A percentile compares a stretch with the other conserved stretches of the same genome.
Conservation (phyloP, 2,113 vertebrate genomes). For the Heloderma charlesbogerti region DNA sequence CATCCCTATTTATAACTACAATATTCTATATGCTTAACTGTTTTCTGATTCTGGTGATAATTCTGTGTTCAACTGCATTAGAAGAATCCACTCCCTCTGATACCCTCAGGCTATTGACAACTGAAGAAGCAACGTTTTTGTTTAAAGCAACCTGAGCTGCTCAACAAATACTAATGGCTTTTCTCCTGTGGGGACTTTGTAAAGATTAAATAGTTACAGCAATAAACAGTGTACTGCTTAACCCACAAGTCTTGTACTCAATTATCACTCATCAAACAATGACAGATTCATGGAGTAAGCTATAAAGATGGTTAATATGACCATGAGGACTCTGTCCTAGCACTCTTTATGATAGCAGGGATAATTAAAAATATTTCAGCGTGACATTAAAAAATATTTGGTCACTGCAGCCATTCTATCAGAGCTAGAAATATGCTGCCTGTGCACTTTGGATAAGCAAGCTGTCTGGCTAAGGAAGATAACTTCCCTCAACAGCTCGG, state of each 20-base stretch:
- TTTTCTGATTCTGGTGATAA: neutral
- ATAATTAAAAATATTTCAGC: constrained; percentile 41
- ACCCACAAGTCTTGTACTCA: constrained; percentile 19
- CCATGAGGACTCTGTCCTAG: constrained; percentile 1
- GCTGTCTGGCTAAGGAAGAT: constrained; percentile 36
- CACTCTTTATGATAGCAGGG: neutral
- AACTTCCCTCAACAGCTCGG: constrained; percentile 30
- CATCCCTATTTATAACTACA: no score
- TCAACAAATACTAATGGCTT: constrained; percentile 18
- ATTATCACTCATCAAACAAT: constrained; percentile 42
- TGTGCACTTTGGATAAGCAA: neutral
- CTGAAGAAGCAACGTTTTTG: neutral
- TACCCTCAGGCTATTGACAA: neutral
- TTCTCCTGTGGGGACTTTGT: constrained; percentile 21
- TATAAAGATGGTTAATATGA: constrained; percentile 15
- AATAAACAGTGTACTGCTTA: constrained; percentile 19
- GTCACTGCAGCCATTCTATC: neutral
- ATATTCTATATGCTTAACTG: neutral
- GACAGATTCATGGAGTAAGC: neutral
- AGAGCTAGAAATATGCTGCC: constrained; percentile 36
- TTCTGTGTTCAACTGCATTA: neutral
- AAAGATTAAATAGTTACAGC: constrained; percentile 37
- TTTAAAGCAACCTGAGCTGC: neutral
- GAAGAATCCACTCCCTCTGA: neutral
- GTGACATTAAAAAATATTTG: constrained; percentile 14